Conservation (phyloP, 2,797 vertebrate species). For the Threskiornis aethiopicus region DNA sequence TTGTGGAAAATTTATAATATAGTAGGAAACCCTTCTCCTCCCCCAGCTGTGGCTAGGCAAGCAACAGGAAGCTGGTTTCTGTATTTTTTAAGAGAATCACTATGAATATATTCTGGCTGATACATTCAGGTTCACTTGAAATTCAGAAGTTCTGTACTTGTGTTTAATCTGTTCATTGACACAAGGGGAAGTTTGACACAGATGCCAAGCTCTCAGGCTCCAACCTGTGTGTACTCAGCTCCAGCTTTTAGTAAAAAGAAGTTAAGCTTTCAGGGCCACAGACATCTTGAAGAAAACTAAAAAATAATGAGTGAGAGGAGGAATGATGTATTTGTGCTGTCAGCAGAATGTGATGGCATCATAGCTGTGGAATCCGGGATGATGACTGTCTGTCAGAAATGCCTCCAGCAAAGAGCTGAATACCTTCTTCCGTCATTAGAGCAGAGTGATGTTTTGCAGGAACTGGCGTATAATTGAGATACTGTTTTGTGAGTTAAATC, state of each 20-base stretch:
- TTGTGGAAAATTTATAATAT: background rate
- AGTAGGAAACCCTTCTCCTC: background rate
- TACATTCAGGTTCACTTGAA: background rate
- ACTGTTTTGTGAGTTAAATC: background rate
- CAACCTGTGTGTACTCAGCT: background rate
- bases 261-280: background rate
- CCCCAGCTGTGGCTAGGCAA: background rate
- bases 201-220: background rate
- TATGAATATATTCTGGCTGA: background rate
- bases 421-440: background rate
- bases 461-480: background rate
- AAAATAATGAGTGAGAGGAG: background rate
- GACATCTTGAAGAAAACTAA: background rate
- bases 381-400: background rate
- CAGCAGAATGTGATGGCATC: slow-evolving; percentile 4
- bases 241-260: background rate
- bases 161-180: background rate
- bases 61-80: background rate
- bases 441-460: slow-evolving; percentile 4
- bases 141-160: background rate
- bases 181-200: background rate
- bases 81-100: background rate
- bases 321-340: background rate
- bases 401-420: background rate
- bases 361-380: slow-evolving; percentile 30